Base-by-base conservation (phyloP, 2,888 invertebrate species). In the Tiliacea aurago region DNA sequence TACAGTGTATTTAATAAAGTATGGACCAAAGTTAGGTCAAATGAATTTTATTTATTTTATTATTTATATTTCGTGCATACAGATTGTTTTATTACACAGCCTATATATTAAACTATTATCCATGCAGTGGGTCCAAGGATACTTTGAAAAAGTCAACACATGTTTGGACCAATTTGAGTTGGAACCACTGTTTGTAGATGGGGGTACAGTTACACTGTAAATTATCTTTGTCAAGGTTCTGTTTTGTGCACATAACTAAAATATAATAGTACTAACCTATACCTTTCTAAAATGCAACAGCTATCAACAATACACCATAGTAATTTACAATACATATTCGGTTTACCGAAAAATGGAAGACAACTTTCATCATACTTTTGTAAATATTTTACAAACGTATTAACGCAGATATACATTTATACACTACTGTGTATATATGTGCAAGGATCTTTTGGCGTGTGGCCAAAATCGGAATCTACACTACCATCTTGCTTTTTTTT, bases 301-400 rank as follows among this genome's bases (percentile, higher is more conserved):
- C 58, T 67, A 67, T 51, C 51, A 63, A 80, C 72, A 67, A 55
- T 55, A 63, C 43, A 55, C 28, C 4, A 15, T 43, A 66, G 23
- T n/a, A n/a, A n/a, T 33, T 61, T 66, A 61, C 63, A 74, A 68
- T n/a, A n/a, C n/a, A n/a, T n/a, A n/a, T 68, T 82, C 80, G 73
- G 63, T 74, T n/a, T 70, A 77, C 76, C 65, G 68, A 73, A 71
- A 68, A 76, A 55, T 81, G 86, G 84, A 84, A 86, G 86, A 86
- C 84, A 72, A 58, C 37, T 69, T 70, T 23, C 53, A 64, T 64
- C 68, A 70, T 64, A 66, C 28, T 41, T 20, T 62, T 65, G 11
- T 62, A 64, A 51, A 63, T 41, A 45, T 65, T 58, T 20, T 45
- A 56, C 6, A 51, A 45, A 56, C 5, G 13, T 51, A 61, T 51